Evolutionary conservation across 2,113 vertebrate species (phyloP).

Genomic region (Dendropsophus ebraccatus): DNA sequence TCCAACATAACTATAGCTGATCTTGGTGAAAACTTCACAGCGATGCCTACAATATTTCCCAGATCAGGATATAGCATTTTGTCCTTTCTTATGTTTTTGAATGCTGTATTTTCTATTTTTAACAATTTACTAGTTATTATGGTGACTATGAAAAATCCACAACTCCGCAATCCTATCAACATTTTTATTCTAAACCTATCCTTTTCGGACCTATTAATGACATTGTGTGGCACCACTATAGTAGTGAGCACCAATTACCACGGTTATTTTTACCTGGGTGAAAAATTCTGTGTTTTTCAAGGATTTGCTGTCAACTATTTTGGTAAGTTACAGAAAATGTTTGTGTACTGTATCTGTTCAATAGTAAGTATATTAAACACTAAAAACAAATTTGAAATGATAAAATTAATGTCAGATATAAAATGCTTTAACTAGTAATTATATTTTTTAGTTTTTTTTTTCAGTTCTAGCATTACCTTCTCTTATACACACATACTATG

Average conservation of each 20-base stretch:
- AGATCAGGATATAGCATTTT: conserved; percentile 69
- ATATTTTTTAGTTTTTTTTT: too few relatives aligned
- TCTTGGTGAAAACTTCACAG: conserved; percentile 8
- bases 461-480: too few relatives aligned
- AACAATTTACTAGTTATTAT: conserved; percentile 71
- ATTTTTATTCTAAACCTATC: conserved; percentile 68
- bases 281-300: conserved; percentile 69
- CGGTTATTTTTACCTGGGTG: conserved; percentile 70
- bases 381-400: too few relatives aligned
- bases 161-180: conserved; percentile 69
- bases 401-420: too few relatives aligned
- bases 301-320: conserved; percentile 75
- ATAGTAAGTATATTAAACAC: background rate
- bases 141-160: conserved; percentile 66
- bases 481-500: too few relatives aligned
- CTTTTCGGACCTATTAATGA: conserved; percentile 73
- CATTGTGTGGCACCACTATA: conserved; percentile 65
- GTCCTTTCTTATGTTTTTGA: conserved; percentile 68
- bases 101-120: conserved; percentile 68
- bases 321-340: conserved; percentile 64
- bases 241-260: conserved; percentile 72
- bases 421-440: too few relatives aligned
- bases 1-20: conserved; percentile 12
- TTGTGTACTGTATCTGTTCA: background rate
- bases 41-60: conserved; percentile 65